Evolutionary conservation across 2,113 vertebrate genomes (phyloP), one percentile per base, ranked within the genome.

Genomic region (Helogale parvula): DNA sequence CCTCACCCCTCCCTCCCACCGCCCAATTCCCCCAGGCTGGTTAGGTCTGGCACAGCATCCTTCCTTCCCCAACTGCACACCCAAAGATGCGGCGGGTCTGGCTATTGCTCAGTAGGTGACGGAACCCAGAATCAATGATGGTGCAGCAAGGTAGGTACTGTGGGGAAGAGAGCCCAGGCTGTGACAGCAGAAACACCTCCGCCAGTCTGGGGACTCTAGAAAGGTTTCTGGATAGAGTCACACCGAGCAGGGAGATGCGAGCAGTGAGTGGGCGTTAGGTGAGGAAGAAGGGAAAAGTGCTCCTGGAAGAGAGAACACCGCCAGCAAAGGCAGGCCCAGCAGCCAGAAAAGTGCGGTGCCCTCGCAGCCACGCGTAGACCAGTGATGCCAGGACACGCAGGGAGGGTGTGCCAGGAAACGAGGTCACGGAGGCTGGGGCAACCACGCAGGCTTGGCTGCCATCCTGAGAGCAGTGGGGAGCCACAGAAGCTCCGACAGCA

Each of bases 401-500:
- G 23, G 90, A 57, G 16, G n/a, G 25, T 2, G 2, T n/a, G 69
- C 35, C 31, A 21, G 88, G 33, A 83, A 38, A 16, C 0, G 3
- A 65, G 38, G 76, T n/a, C 19, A 0, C 0, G 7, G 23, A 57
- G 35, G 35, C 4, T 57, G 71, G 31, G 3, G 65, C 27, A 45
- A 27, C 29, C 25, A 2, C 1, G 29, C 0, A 8, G 82, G 68
- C 50, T 41, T 66, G 66, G 41, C 33, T 27, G 1, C 0, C 15
- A 31, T 60, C 80, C 89, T 60, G 35, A 92, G 72, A 60, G 57
- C 15, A 29, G 38, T 7, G 5, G 81, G 77, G 90, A 74, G 57
- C 63, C n/a, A 76, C 54, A 23, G 12, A 38, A 92, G 47, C 66
- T 47, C 89, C 79, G 31, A 29, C 54, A 19, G 52, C 21, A 13